Conservation (phyloP, 2,797 vertebrate species). For the Streptopelia turtur region DNA sequence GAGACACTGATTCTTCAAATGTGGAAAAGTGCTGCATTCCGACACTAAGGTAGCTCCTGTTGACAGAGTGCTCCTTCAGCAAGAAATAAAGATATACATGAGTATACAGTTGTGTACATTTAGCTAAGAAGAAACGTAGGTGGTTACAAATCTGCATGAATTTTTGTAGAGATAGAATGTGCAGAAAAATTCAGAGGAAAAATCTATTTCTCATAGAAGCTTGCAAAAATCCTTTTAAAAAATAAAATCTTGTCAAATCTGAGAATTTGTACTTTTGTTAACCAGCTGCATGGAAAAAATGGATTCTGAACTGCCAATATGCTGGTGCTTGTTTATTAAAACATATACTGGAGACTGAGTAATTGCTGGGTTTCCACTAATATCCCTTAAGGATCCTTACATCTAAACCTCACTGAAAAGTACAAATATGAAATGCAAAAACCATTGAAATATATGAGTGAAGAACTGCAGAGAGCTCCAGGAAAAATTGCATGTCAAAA, state of each 20-base stretch:
- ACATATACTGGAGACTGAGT: background rate
- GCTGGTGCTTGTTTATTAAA: background rate
- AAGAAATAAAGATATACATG: background rate
- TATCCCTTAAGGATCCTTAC: background rate
- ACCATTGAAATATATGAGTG: rapidly evolving
- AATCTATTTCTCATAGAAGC: background rate
- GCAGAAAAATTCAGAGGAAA: background rate
- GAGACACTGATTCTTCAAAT: background rate
- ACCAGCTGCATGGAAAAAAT: background rate
- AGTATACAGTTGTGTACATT: background rate
- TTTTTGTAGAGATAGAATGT: background rate
- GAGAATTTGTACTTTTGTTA: background rate
- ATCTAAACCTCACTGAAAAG: background rate
- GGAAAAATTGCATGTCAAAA: background rate
- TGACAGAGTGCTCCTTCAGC: background rate
- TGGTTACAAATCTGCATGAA: background rate
- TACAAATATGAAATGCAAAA: background rate
- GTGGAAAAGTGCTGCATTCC: background rate
- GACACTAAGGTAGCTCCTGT: background rate
- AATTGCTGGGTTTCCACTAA: background rate
- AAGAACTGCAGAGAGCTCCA: background rate
- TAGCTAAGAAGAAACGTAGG: background rate
- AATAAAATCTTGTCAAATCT: background rate
- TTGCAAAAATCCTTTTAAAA: background rate
- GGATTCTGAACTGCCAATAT: background rate